Evolutionary conservation across 1,140 invertebrate genomes (phyloP).

Genomic region (Philotrypesis tridentata): DNA sequence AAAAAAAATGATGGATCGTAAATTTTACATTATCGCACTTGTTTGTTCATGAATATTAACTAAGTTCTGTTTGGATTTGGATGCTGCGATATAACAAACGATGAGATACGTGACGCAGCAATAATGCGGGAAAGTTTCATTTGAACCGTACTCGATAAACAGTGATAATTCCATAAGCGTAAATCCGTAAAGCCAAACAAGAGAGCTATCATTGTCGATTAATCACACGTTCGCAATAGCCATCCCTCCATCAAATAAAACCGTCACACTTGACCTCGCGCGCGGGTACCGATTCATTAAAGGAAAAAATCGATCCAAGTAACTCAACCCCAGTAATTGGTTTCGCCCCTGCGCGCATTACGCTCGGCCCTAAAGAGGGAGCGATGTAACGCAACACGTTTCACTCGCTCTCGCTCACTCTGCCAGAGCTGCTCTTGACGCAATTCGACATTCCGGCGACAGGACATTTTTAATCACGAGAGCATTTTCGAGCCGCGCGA

Average conservation of each 20-base stretch:
- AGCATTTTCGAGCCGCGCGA: slow-evolving; percentile 60
- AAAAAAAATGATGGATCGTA: slow-evolving; percentile 20
- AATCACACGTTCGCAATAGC: background rate
- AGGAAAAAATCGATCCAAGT: slow-evolving; percentile 13
- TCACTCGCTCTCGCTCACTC: too few species aligned
- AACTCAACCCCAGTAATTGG: slow-evolving; percentile 7
- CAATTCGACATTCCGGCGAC: slow-evolving; percentile 59
- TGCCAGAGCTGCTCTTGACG: background rate
- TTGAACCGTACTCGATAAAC: too few species aligned
- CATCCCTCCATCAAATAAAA: background rate
- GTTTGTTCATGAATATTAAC: background rate
- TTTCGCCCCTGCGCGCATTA: slow-evolving; percentile 1
- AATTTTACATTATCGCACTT: background rate
- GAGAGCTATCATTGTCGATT: background rate
- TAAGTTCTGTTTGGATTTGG: background rate
- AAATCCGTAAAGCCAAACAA: background rate
- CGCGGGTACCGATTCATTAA: background rate
- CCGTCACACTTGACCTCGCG: background rate
- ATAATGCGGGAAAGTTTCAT: too few species aligned
- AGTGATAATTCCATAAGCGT: too few species aligned
- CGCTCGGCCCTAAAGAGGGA: background rate
- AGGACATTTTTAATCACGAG: slow-evolving; percentile 73
- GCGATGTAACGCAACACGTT: background rate
- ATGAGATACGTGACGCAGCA: too few species aligned
- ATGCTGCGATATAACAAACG: too few species aligned